Conservation (phyloP, 2,113 vertebrate species). For the Leptocoma aspasia region DNA sequence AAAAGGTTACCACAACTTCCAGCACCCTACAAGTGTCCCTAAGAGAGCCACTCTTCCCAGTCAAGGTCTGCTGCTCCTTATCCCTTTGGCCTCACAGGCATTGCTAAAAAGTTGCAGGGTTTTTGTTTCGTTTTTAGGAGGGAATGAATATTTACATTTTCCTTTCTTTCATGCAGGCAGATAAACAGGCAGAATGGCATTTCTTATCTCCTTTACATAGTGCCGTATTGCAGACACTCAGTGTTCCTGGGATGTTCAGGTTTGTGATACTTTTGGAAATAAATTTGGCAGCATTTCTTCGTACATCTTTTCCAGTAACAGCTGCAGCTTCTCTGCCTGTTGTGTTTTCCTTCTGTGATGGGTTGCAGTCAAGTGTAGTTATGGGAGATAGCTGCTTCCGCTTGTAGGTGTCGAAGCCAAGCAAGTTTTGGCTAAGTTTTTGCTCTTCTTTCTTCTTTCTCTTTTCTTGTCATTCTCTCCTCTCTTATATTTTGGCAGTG, state of each 20-base stretch:
- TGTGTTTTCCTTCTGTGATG: conserved; percentile 63
- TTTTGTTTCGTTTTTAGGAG: not conserved
- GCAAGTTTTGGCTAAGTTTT: conserved; percentile 39
- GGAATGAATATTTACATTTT: not conserved
- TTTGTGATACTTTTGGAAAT: conserved; percentile 54
- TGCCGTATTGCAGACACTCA: not conserved
- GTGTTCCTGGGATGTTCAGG: conserved; percentile 35
- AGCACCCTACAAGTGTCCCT: not conserved
- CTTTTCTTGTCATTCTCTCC: not conserved
- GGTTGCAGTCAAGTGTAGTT: conserved; percentile 42
- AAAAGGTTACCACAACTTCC: not conserved
- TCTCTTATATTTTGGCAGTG: not conserved
- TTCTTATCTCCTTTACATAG: not conserved
- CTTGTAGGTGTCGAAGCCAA: not conserved
- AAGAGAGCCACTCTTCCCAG: not conserved
- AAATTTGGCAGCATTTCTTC: conserved; percentile 42
- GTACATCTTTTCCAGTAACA: conserved; percentile 24
- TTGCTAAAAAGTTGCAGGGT: not conserved
- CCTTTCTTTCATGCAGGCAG: not conserved
- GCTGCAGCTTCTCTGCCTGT: conserved; percentile 56
- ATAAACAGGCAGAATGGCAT: not conserved
- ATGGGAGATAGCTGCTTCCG: conserved; percentile 25
- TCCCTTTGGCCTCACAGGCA: not conserved
- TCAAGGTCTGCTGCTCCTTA: not conserved
- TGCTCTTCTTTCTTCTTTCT: not conserved